Percentiles rank a stretch among this genome's conserved stretches.
phyloP scores from a whole-genome alignment of 64 coral and sea anemone species.

The Pocillopora damicornis region DNA sequence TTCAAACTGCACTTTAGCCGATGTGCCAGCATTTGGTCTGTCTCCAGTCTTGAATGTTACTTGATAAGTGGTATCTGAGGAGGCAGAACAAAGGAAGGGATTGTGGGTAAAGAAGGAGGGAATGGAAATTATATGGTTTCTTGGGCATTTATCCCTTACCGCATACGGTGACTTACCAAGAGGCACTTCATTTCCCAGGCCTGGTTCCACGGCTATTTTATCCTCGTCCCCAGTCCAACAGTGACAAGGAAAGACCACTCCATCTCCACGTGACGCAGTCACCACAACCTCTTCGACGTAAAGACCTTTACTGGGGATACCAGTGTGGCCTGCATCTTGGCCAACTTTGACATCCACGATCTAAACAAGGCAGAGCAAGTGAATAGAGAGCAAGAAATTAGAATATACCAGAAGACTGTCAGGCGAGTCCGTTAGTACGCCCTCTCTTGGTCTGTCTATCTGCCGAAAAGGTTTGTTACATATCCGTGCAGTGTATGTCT shows the following conservation, averaged over 20 bases:
- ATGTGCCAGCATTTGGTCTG: conserved; percentile 43
- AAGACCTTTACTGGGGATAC: conserved; percentile 40
- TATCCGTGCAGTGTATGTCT: no score
- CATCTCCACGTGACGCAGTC: conserved; percentile 54
- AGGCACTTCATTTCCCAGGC: conserved; percentile 1
- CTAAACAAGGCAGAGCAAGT: conserved; percentile 1
- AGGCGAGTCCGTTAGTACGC: no score
- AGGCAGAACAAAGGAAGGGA: neutral
- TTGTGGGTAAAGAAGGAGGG: no score
- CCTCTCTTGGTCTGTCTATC: neutral
- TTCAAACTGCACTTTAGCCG: conserved; percentile 61
- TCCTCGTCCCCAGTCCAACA: conserved; percentile 59
- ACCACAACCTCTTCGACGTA: conserved; percentile 63
- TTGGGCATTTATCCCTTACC: neutral
- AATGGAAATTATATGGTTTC: no score
- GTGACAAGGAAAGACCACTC: conserved; percentile 32
- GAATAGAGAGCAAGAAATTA: neutral
- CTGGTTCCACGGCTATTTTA: conserved; percentile 18
- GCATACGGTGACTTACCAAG: neutral
- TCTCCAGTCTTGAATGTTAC: conserved; percentile 63
- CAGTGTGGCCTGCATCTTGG: conserved; percentile 27
- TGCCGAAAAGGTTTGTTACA: no score
- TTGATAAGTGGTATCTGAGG: conserved; percentile 45
- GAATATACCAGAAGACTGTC: neutral
- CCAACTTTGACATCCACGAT: conserved; percentile 43